Base-by-base conservation (phyloP, 2,113 vertebrate genomes). In the Origma solitaria region DNA sequence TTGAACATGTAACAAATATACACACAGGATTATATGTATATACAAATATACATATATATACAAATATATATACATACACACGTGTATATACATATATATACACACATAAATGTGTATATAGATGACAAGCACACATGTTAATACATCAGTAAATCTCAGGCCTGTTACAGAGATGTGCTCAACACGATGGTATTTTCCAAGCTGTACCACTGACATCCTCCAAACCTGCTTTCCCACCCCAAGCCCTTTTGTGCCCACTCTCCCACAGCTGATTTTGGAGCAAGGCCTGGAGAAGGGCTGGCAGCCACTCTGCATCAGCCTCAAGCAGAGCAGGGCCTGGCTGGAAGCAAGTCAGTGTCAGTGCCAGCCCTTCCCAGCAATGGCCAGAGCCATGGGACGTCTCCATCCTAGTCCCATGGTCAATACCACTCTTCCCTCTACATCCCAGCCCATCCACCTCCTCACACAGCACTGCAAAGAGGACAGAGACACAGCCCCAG, bases 101-200 rank as follows among this genome's bases (percentile, higher is more conserved):
- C 24, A 38, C 27, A 69, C 5, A 69, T 8, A 61, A 30, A 18
- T 16, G 15, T 9, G 9, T 4, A 19, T 4, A 13, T 11, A 28
- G 16, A 23, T 19, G 38, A 58, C 17, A 82, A 47, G 20, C 3
- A 15, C 33, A 30, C 0, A 0, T 13, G 20, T 19, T n/a, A 78
- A 50, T 16, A 25, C 4, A 6, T 22, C 69, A 82, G 38, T 19
- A 40, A 45, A 58, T 20, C 18, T 50, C 6, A 1, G 66, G 35
- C 42, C 31, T 0, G 0, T 73, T n/a, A n/a, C 0, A 4, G 71
- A 33, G 15, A 38, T 1, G 6, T 1, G 10, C 64, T 65, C 40
- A 38, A 28, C 33, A 23, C 15, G 50, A 30, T 2, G 13, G 62
- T 27, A 18, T 33, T 64, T 86, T 56, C 58, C 73, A 49, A n/a